Conservation (phyloP, 2,797 vertebrate species). For the Brachyrhaphis roseni region DNA sequence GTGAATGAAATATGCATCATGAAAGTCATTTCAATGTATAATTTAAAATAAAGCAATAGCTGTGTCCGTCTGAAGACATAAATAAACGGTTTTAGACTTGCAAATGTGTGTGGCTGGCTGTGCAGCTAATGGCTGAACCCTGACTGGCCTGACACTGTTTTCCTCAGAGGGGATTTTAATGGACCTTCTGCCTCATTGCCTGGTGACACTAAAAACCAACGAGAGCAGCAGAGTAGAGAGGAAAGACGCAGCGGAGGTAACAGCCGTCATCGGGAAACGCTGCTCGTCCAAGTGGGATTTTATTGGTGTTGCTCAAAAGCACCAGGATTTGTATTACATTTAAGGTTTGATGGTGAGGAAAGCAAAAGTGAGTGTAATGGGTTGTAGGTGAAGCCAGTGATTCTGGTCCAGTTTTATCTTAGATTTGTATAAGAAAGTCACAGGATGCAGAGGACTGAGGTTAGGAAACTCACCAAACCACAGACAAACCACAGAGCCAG, state of each 20-base stretch:
- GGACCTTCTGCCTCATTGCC: slow-evolving; percentile 26
- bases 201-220: slow-evolving; percentile 2
- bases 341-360: neutral
- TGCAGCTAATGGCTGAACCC: slow-evolving; percentile 5
- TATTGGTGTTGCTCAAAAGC: neutral
- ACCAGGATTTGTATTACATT: neutral
- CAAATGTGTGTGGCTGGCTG: neutral
- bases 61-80: neutral
- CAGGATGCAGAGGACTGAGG: neutral
- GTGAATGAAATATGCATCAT: neutral
- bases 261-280: neutral
- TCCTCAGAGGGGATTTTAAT: slow-evolving; percentile 23
- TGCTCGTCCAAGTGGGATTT: neutral
- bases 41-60: neutral
- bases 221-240: neutral
- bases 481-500: neutral
- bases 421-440: neutral
- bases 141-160: slow-evolving; percentile 7
- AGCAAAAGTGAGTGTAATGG: neutral
- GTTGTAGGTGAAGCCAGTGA: neutral
- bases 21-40: neutral
- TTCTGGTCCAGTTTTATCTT: neutral
- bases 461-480: neutral
- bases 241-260: neutral
- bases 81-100: neutral